Evolutionary conservation across 1,140 invertebrate species (phyloP).

Genomic region (Papilio polyxenes): DNA sequence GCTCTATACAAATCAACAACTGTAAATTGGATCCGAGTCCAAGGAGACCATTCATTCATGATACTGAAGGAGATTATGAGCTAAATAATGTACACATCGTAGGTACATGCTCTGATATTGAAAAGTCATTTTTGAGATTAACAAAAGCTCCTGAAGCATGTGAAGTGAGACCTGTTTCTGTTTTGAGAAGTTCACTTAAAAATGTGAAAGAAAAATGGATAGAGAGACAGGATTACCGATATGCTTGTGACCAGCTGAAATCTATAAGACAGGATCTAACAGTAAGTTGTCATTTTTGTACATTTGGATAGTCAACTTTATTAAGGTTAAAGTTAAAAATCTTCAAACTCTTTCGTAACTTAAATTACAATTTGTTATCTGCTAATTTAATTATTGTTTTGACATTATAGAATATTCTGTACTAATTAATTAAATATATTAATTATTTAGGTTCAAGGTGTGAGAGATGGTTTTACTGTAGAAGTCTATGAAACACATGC

Average conservation of each 20-base stretch:
- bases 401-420: no score
- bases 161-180: constrained; percentile 93
- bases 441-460: constrained; percentile 91
- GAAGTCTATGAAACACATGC: constrained; percentile 99
- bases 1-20: constrained; percentile 65
- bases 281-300: constrained; percentile 79
- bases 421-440: constrained; percentile 11
- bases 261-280: constrained; percentile 99
- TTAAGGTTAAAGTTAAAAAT: background rate
- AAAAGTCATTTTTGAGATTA: constrained; percentile 96
- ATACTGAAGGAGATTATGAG: constrained; percentile 86
- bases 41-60: constrained; percentile 81
- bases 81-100: constrained; percentile 93
- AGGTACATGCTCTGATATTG: constrained; percentile 94
- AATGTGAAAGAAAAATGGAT: constrained; percentile 96
- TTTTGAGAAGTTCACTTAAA: constrained; percentile 91
- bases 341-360: background rate
- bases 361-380: background rate
- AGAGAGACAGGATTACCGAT: constrained; percentile 94
- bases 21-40: constrained; percentile 66
- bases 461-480: constrained; percentile 96
- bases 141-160: constrained; percentile 97
- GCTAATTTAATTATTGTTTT: constrained; percentile 1
- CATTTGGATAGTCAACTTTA: constrained; percentile 51
- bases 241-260: constrained; percentile 98